Conservation (phyloP, 1,140 invertebrate genomes). For the Dendrolimus punctatus region DNA sequence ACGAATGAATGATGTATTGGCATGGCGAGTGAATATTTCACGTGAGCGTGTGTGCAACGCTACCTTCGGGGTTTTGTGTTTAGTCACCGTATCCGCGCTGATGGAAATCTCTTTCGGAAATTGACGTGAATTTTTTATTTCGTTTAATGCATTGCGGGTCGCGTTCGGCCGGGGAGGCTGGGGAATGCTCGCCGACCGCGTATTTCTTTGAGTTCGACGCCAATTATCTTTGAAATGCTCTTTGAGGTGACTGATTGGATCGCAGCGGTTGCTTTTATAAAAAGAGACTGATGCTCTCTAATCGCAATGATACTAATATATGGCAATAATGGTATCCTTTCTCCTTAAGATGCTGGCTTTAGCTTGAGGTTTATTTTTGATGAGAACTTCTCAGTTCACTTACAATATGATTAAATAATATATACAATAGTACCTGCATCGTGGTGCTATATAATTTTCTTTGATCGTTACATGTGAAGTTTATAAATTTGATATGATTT, state of each 20-base stretch:
- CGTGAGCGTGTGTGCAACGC: conserved; percentile 25
- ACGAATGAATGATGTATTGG: conserved; percentile 68
- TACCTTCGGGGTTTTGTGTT: conserved; percentile 51
- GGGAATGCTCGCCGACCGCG: conserved; percentile 16
- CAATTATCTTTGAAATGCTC: conserved; percentile 43
- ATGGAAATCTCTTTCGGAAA: conserved; percentile 47
- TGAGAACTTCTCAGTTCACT: no score
- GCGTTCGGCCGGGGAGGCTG: neutral
- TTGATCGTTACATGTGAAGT: no score
- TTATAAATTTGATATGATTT: no score
- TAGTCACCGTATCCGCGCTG: conserved; percentile 42
- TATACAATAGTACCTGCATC: no score
- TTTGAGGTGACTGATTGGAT: conserved; percentile 54
- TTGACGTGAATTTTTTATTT: conserved; percentile 57
- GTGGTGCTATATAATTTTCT: no score
- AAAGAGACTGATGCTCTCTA: conserved; percentile 2
- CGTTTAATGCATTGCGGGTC: conserved; percentile 40
- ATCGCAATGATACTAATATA: neutral
- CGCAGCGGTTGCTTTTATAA: conserved; percentile 21
- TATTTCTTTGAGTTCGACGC: conserved; percentile 26
- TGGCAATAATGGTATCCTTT: neutral
- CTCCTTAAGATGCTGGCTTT: no score
- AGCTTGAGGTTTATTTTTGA: no score
- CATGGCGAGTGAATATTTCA: conserved; percentile 64
- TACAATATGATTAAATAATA: no score